Conservation (phyloP, 2,888 invertebrate genomes). For the Orchesella flavescens region DNA sequence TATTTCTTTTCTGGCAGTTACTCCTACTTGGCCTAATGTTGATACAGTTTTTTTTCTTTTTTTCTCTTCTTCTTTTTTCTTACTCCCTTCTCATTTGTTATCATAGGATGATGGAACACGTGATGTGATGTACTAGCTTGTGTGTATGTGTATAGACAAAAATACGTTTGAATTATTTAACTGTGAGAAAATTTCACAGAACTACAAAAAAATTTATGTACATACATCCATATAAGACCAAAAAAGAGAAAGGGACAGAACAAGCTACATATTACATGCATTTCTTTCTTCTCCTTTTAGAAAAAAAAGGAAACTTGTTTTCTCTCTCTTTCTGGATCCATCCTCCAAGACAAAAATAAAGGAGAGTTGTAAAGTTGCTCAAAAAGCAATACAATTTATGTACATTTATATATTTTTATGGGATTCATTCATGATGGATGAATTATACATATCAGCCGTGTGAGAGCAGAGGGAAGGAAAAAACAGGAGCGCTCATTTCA, state of each 20-base stretch:
- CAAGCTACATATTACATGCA: too few relatives aligned
- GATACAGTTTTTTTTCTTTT: not conserved
- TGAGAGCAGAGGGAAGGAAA: not conserved
- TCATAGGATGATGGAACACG: constrained; percentile 18
- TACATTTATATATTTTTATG: too few relatives aligned
- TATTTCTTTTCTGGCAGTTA: constrained; percentile 2
- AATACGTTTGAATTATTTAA: not conserved
- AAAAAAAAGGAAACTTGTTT: too few relatives aligned
- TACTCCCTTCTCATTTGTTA: not conserved
- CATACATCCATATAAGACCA: not conserved
- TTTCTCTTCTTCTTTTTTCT: not conserved
- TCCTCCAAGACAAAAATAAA: too few relatives aligned
- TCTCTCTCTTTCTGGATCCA: too few relatives aligned
- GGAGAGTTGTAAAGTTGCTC: not conserved
- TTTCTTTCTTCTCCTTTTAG: too few relatives aligned
- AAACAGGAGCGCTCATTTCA: not conserved
- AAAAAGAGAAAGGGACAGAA: too few relatives aligned
- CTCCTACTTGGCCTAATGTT: not conserved
- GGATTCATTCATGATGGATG: not conserved
- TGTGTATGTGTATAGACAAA: too few relatives aligned
- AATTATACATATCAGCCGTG: not conserved
- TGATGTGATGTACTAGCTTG: too few relatives aligned
- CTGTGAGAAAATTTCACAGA: constrained; percentile 3
- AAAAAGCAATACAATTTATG: not conserved
- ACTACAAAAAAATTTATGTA: not conserved